Percentiles rank a stretch among this genome's conserved stretches.
These are phyloP conservation scores for Bombus superbus DNA, from an alignment of 1,140 invertebrate species.

Conservation along the genomic window DNA sequence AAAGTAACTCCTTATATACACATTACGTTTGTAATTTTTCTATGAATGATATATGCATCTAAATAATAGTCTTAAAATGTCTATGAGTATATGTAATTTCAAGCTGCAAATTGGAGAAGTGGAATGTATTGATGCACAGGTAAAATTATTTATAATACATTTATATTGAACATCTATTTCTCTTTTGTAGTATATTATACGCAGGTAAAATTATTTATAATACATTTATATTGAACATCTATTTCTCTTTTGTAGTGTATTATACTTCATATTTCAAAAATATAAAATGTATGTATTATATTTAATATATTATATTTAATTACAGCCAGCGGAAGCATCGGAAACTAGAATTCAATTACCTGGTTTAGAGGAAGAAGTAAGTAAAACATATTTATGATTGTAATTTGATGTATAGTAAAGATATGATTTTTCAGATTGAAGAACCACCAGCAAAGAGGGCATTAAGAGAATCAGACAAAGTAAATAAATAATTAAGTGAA, in stretches of 20 bases:
- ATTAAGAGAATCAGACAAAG: slow-evolving; percentile 80
- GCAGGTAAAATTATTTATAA: slow-evolving; percentile 82
- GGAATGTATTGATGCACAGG: slow-evolving; percentile 87
- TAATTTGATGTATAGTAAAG: slow-evolving; percentile 1
- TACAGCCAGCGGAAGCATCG: slow-evolving; percentile 89
- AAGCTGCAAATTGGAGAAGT: slow-evolving; percentile 85
- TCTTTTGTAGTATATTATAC: slow-evolving; percentile 75
- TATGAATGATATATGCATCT: neutral
- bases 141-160: slow-evolving; percentile 74
- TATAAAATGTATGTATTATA: slow-evolving; percentile 7
- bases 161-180: neutral
- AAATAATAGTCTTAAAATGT: slow-evolving; percentile 39
- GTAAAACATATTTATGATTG: slow-evolving; percentile 27
- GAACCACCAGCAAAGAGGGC: slow-evolving; percentile 81
- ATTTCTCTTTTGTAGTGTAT: slow-evolving; percentile 28
- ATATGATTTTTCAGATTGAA: slow-evolving; percentile 75
- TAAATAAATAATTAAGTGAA: slow-evolving; percentile 80
- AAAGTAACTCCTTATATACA: neutral
- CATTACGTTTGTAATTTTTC: neutral
- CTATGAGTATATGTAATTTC: slow-evolving; percentile 75
- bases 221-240: neutral
- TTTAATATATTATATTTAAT: slow-evolving; percentile 53
- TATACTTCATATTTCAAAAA: slow-evolving; percentile 1
- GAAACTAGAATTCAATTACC: slow-evolving; percentile 90
- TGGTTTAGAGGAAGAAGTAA: slow-evolving; percentile 86